Percentiles rank a stretch among this genome's conserved stretches.
Conservation (phyloP, 2,888 invertebrate species). For the Cephus rjabovi region DNA sequence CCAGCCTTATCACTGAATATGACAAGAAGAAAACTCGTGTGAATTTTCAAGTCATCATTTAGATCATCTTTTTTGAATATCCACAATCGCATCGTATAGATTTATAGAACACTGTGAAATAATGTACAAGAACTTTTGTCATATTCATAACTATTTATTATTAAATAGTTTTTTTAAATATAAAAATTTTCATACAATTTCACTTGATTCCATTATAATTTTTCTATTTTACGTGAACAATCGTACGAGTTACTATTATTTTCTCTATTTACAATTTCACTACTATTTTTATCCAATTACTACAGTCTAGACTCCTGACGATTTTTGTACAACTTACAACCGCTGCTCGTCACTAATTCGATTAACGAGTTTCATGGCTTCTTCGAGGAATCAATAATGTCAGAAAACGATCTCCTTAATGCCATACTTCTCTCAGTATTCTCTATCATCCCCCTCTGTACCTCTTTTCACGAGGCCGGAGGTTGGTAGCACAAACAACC, state of each 20-base stretch:
- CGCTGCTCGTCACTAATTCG: not conserved
- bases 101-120: not conserved
- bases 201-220: too few relatives aligned
- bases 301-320: not conserved
- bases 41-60: not conserved
- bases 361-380: not conserved
- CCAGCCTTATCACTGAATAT: not conserved
- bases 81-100: too few relatives aligned
- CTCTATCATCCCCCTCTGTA: not conserved
- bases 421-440: not conserved
- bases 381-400: not conserved
- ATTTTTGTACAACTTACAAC: not conserved
- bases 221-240: not conserved
- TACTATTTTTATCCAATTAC: not conserved
- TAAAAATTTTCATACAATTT: too few relatives aligned
- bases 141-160: not conserved
- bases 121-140: not conserved
- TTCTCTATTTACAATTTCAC: not conserved
- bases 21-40: not conserved
- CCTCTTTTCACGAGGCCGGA: conserved; percentile 11
- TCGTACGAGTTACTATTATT: not conserved
- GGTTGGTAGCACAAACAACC: conserved; percentile 37
- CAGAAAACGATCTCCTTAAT: not conserved
- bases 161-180: not conserved
- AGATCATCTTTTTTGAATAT: not conserved